phyloP scores from a whole-genome alignment of 2,888 invertebrate genomes.

The Gastracanthus pulcherrimus region DNA sequence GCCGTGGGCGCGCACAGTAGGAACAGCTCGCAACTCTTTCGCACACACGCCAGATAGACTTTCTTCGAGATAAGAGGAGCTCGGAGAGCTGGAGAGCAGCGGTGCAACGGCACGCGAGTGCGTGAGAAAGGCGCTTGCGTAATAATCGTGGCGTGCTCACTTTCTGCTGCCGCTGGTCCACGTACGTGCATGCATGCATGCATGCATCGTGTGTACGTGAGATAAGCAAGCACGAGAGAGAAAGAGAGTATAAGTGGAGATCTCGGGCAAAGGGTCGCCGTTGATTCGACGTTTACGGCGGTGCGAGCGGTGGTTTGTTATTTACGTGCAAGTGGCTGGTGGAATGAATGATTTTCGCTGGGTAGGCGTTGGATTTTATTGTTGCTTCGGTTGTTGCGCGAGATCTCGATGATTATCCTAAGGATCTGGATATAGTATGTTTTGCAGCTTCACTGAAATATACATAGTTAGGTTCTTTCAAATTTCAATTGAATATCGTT shows the following conservation, averaged over 20 bases:
- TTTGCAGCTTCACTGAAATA: too few species aligned
- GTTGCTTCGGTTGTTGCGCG: too few species aligned
- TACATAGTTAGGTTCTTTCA: too few species aligned
- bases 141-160: constrained; percentile 21
- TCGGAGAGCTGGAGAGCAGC: too few species aligned
- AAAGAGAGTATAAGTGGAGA: constrained; percentile 30
- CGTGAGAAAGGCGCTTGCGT: constrained; percentile 39
- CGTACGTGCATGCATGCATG: constrained; percentile 7
- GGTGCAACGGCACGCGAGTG: constrained; percentile 20
- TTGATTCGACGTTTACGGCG: not conserved
- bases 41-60: not conserved
- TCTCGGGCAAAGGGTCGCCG: constrained; percentile 32
- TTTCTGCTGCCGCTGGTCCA: not conserved
- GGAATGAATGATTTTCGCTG: not conserved
- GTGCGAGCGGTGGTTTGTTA: not conserved
- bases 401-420: too few species aligned
- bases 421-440: too few species aligned
- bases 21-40: not conserved
- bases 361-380: too few species aligned
- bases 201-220: constrained; percentile 45
- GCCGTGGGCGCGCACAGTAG: not conserved
- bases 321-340: not conserved
- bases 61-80: constrained; percentile 15
- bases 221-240: too few species aligned
- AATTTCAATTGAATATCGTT: too few species aligned